Percentiles rank a stretch among this genome's conserved stretches.
These are phyloP conservation scores for Pseudopleuronectes americanus DNA, from an alignment of 2,797 vertebrate species.

Conservation along the genomic window DNA sequence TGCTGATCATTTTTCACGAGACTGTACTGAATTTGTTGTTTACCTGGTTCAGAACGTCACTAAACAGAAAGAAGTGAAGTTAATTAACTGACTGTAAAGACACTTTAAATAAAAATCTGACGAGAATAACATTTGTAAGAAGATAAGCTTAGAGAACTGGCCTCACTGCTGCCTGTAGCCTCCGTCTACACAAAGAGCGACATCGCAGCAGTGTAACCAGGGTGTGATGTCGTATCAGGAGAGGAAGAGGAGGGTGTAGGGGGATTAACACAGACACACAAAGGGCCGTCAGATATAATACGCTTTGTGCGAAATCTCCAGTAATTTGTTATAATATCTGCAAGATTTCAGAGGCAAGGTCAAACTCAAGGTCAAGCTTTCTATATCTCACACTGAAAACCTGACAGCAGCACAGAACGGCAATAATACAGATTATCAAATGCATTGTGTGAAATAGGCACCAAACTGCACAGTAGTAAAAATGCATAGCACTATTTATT, in stretches of 20 bases:
- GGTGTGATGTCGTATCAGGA: constrained; percentile 18
- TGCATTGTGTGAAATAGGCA: neutral
- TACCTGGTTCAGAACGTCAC: too few relatives aligned
- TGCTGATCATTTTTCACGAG: too few relatives aligned
- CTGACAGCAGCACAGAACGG: constrained; percentile 15
- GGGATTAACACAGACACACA: too few relatives aligned
- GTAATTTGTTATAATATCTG: constrained; percentile 52
- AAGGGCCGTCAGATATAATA: constrained; percentile 32
- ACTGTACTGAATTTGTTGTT: too few relatives aligned
- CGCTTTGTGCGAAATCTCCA: constrained; percentile 40
- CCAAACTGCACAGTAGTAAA: neutral
- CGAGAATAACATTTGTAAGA: neutral
- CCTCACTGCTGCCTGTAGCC: neutral
- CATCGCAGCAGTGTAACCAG: constrained; percentile 15
- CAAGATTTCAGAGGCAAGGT: constrained; percentile 53
- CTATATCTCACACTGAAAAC: constrained; percentile 18
- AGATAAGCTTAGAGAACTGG: neutral
- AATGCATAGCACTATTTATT: constrained; percentile 10
- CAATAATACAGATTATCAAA: constrained; percentile 1
- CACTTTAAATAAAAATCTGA: too few relatives aligned
- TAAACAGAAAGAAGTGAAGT: too few relatives aligned
- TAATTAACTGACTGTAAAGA: neutral
- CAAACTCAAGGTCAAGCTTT: constrained; percentile 48
- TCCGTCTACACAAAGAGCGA: constrained; percentile 7
- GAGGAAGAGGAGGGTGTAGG: constrained; percentile 7